These are phyloP conservation scores for Cephus sareptanus DNA, from an alignment of 2,888 invertebrate genomes.

Conservation along the genomic window DNA sequence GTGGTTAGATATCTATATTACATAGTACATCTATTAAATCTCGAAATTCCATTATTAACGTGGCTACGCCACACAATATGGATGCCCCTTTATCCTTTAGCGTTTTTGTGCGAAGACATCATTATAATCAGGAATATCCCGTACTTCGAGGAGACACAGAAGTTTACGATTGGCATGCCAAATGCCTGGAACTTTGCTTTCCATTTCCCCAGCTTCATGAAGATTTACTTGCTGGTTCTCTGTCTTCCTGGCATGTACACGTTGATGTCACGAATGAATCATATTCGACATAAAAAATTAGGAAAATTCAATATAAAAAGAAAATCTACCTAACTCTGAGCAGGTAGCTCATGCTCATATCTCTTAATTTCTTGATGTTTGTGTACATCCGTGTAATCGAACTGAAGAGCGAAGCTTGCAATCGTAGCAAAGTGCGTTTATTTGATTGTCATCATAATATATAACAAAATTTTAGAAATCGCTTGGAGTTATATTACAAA, in stretches of 20 bases:
- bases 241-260: conserved; percentile 82
- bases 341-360: neutral
- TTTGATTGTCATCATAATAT: too few relatives aligned
- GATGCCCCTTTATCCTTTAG: conserved; percentile 93
- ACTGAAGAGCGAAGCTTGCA: too few relatives aligned
- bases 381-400: too few relatives aligned
- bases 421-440: too few relatives aligned
- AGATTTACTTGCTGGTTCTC: conserved; percentile 80
- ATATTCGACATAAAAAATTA: conserved; percentile 76
- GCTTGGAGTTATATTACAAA: too few relatives aligned
- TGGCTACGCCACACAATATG: conserved; percentile 95
- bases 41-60: conserved; percentile 79
- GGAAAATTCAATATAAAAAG: conserved; percentile 53
- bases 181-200: conserved; percentile 89
- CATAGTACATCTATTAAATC: conserved; percentile 81
- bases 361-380: too few relatives aligned
- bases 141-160: conserved; percentile 86
- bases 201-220: conserved; percentile 83
- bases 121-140: conserved; percentile 86
- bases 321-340: conserved; percentile 35
- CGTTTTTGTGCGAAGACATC: conserved; percentile 87
- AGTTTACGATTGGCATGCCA: conserved; percentile 81
- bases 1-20: conserved; percentile 94
- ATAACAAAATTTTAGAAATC: too few relatives aligned
- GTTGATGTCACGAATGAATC: conserved; percentile 88